Evolutionary conservation across 2,113 vertebrate species (phyloP).

Genomic region (Saccopteryx leptura): DNA sequence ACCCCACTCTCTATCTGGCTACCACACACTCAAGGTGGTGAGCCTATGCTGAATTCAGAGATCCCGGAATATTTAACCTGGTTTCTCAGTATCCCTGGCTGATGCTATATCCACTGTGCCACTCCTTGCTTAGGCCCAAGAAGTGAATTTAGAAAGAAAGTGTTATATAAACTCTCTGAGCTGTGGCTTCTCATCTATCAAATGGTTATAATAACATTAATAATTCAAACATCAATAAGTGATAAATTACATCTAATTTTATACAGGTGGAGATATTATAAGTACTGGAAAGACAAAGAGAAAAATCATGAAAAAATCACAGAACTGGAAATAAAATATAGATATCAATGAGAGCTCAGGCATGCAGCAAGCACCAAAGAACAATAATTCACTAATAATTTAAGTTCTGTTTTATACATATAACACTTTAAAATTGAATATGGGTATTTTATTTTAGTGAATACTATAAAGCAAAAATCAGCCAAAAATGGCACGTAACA

Average conservation of each 20-base stretch:
- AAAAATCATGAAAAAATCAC: neutral
- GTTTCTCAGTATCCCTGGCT: too few relatives aligned
- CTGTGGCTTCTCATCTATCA: neutral
- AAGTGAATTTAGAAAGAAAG: neutral
- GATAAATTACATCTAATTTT: neutral
- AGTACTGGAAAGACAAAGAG: neutral
- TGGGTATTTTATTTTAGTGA: neutral
- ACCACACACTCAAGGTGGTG: too few relatives aligned
- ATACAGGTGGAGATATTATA: neutral
- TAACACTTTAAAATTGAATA: neutral
- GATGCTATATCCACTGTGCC: too few relatives aligned
- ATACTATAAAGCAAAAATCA: neutral
- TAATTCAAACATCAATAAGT: conserved; percentile 11
- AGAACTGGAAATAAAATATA: neutral
- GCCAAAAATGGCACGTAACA: neutral
- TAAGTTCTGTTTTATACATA: neutral
- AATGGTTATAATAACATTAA: neutral
- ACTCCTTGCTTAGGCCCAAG: neutral
- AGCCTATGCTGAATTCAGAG: too few relatives aligned
- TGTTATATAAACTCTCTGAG: neutral
- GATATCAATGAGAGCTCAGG: neutral
- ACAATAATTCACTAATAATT: neutral
- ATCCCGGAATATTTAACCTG: too few relatives aligned
- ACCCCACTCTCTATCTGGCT: too few relatives aligned
- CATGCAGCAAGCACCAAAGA: neutral